Evolutionary conservation across 1,140 invertebrate genomes (phyloP), one percentile per base, ranked within the genome.

Genomic region (Drosophila guanche): DNA sequence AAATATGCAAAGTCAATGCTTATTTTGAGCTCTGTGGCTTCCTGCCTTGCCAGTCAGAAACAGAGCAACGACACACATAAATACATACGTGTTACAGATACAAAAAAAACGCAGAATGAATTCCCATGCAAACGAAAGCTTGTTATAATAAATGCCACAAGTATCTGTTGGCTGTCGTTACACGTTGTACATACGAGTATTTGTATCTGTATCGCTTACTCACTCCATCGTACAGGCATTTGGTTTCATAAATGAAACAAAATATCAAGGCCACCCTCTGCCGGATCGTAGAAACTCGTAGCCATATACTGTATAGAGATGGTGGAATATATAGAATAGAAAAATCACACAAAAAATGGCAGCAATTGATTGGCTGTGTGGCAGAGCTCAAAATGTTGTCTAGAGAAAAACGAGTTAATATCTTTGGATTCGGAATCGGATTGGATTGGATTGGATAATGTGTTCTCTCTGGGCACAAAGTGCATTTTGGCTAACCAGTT

Each of bases 221-320:
- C 27, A 58, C 71, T 69, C 65, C 42, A 23, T 77, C 59, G 75
- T 63, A 59, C 76, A 12, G 33, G 76, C 83, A 88, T 88, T 88
- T 88, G 83, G 88, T 88, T 88, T 88, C 83, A 88, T 88, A 88
- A 88, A 88, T 88, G 88, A 88, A 88, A 76, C 84, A 88, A 88
- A 86, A 88, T 88, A 88, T 88, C 83, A 88, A 88, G 83, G 83
- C 84, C 84, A 59, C 61, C 66, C 66, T 37, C 33, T 86, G 83
- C 74, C 61, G 55, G 37, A 55, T 79, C 74, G 81, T 88, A 78
- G 81, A 75, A 86, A 88, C 81, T 86, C 52, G 81, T 88, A 83
- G 55, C 61, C 50, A 42, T 70, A 63, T 57, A 54, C 14, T 42
- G 29, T 42, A 53, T 40, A 22, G 10, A 43, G 50, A 46, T 43